A percentile compares a stretch with the other conserved stretches of the same genome.
Evolutionary conservation across 53 echinoderm and acorn worm species (phyloP).

Genomic region (Patiria pectinifera): DNA sequence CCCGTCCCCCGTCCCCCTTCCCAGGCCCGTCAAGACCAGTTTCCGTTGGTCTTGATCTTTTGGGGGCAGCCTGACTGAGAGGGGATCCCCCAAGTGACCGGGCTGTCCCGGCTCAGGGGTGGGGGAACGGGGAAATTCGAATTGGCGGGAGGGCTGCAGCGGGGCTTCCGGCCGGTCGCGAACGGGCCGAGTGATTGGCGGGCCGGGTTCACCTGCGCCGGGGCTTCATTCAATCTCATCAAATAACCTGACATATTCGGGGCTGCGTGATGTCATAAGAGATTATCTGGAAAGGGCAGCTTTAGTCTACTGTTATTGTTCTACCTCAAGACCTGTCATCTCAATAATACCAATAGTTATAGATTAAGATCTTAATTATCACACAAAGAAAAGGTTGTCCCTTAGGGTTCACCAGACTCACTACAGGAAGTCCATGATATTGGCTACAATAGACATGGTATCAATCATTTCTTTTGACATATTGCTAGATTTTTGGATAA

Average conservation of each 20-base stretch:
- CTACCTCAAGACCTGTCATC: background rate
- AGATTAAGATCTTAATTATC: background rate
- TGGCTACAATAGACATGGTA: no score
- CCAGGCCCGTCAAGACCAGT: slow-evolving; percentile 9
- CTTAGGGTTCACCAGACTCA: no score
- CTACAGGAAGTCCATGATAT: no score
- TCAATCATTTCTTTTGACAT: no score
- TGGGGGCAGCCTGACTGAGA: background rate
- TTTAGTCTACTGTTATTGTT: background rate
- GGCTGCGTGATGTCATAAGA: background rate
- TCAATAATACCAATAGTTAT: background rate
- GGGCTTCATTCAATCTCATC: background rate
- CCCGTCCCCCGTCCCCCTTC: background rate
- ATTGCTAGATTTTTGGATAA: no score
- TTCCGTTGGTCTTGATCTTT: slow-evolving; percentile 8
- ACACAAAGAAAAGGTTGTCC: no score
- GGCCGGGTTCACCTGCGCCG: background rate
- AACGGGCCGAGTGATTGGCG: slow-evolving; percentile 10
- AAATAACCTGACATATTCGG: background rate
- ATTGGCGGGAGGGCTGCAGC: slow-evolving; percentile 25
- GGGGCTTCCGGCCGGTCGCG: slow-evolving; percentile 11
- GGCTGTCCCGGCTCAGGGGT: background rate
- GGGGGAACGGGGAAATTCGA: slow-evolving; percentile 41
- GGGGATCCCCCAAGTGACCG: background rate
- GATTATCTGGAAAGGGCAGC: background rate